Evolutionary conservation across 2,797 vertebrate genomes (phyloP).

Genomic region (Coracias cyanogaster): DNA sequence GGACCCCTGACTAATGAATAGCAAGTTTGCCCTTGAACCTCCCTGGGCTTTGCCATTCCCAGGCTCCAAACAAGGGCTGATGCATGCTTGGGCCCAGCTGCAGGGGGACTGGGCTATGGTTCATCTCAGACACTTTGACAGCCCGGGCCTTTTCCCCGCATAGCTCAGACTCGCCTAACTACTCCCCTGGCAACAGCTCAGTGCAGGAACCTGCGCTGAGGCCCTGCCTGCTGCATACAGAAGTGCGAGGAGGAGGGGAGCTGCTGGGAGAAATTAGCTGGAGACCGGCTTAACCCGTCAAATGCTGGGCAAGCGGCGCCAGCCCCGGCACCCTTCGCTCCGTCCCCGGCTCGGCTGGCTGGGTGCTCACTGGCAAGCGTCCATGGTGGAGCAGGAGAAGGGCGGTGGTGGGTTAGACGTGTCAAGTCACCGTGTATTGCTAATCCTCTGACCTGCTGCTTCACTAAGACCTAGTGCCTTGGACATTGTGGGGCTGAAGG

Average conservation of each 20-base stretch:
- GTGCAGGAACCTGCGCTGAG: conserved; percentile 74
- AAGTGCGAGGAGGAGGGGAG: conserved; percentile 69
- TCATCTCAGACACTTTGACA: conserved; percentile 94
- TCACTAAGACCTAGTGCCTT: background rate
- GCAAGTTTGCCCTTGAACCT: conserved; percentile 90
- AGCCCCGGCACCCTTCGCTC: background rate
- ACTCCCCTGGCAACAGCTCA: conserved; percentile 96
- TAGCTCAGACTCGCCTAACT: conserved; percentile 85
- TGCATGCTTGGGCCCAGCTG: conserved; percentile 90
- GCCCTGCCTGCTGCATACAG: conserved; percentile 76
- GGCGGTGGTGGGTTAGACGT: background rate
- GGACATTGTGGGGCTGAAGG: background rate
- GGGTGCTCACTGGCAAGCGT: background rate
- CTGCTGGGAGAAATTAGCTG: conserved; percentile 72
- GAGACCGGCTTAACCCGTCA: conserved; percentile 69
- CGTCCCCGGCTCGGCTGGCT: background rate
- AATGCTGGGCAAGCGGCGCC: conserved; percentile 44
- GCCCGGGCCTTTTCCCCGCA: conserved; percentile 91
- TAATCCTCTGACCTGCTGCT: background rate
- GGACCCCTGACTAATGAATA: conserved; percentile 91
- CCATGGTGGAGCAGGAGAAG: background rate
- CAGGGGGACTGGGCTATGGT: conserved; percentile 83
- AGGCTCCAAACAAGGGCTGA: conserved; percentile 90
- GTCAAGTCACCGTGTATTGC: rapidly evolving
- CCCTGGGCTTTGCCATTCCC: conserved; percentile 89